Evolutionary conservation across 2,797 vertebrate species (phyloP).

Genomic region (Liparis tanakae): DNA sequence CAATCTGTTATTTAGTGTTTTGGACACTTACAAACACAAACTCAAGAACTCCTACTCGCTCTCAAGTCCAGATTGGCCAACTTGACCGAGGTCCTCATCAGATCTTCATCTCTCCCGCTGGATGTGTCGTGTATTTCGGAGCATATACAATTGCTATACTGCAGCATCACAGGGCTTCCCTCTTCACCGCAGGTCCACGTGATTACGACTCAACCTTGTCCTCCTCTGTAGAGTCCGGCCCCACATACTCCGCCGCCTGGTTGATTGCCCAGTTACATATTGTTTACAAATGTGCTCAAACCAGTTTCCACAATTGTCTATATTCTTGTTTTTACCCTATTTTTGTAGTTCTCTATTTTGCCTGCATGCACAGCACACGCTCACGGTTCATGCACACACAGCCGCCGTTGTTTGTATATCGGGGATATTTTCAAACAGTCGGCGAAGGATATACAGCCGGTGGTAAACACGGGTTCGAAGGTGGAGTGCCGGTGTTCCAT

Average conservation of each 20-base stretch:
- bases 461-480: conserved; percentile 75
- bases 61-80: conserved; percentile 12
- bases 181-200: conserved; percentile 44
- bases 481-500: conserved; percentile 72
- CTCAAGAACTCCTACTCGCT: conserved; percentile 16
- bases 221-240: conserved; percentile 40
- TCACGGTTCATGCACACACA: conserved; percentile 50
- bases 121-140: conserved; percentile 15
- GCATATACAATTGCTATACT: conserved; percentile 8
- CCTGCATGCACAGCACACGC: conserved; percentile 20
- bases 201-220: conserved; percentile 42
- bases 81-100: conserved; percentile 20
- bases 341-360: conserved; percentile 41
- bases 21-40: conserved; percentile 55
- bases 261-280: conserved; percentile 58
- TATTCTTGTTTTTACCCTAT: conserved; percentile 22
- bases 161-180: conserved; percentile 41
- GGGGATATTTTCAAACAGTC: conserved; percentile 76
- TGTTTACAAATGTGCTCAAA: conserved; percentile 72
- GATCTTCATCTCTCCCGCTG: neutral
- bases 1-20: conserved; percentile 62
- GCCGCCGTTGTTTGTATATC: conserved; percentile 75
- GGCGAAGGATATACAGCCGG: conserved; percentile 77
- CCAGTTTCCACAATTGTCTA: conserved; percentile 51
- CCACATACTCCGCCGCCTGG: conserved; percentile 36